phyloP scores from a whole-genome alignment of 1,140 invertebrate species.

The Drosophila lacertosa region DNA sequence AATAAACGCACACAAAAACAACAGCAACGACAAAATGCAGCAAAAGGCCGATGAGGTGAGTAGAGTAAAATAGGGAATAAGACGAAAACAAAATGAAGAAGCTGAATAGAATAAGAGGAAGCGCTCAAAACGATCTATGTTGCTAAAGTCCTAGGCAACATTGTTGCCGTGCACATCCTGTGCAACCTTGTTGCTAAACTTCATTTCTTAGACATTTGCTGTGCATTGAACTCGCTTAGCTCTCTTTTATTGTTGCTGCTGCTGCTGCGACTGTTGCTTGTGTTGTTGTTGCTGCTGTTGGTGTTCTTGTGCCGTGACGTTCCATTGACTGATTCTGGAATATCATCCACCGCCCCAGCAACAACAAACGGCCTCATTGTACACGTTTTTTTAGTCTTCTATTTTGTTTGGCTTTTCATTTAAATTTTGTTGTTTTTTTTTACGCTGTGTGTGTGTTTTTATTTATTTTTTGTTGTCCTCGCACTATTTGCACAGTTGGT shows the following conservation, averaged over 20 bases:
- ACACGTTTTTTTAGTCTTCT: constrained; percentile 29
- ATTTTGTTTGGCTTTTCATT: constrained; percentile 71
- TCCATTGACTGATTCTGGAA: constrained; percentile 74
- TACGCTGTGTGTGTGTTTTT: constrained; percentile 25
- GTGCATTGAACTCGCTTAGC: constrained; percentile 28
- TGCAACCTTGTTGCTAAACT: constrained; percentile 28
- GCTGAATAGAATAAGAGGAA: constrained; percentile 1
- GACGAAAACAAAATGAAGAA: not conserved
- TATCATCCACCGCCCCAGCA: constrained; percentile 46
- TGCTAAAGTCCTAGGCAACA: constrained; percentile 14
- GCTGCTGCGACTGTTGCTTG: constrained; percentile 15
- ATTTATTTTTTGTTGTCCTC: constrained; percentile 18
- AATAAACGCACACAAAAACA: constrained; percentile 4
- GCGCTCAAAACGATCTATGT: not conserved
- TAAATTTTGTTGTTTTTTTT: constrained; percentile 58
- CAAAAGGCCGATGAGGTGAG: constrained; percentile 73
- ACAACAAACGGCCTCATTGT: constrained; percentile 60
- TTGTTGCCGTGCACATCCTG: constrained; percentile 6
- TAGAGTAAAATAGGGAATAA: not conserved
- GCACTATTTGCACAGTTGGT: constrained; percentile 27
- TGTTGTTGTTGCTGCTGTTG: constrained; percentile 15
- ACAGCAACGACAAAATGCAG: constrained; percentile 59
- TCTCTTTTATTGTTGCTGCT: constrained; percentile 16
- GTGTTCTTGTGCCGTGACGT: constrained; percentile 71
- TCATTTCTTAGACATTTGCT: constrained; percentile 20